These are phyloP conservation scores for Nothoprocta perdicaria DNA, from an alignment of 2,113 vertebrate genomes.

Conservation along the genomic window DNA sequence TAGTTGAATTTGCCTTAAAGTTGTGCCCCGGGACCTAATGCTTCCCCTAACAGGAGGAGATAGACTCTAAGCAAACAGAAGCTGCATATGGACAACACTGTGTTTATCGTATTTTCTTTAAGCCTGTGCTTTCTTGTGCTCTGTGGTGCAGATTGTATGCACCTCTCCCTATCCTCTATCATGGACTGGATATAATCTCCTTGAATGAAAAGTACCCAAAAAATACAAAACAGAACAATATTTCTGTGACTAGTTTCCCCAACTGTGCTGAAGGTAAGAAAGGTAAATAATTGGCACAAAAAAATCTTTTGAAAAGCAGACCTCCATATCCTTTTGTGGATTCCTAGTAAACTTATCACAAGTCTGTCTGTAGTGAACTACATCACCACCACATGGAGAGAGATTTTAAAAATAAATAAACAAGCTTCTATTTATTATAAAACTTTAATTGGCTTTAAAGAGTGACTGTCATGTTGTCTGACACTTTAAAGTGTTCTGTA, in stretches of 20 bases:
- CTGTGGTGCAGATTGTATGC: background rate
- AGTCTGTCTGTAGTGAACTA: background rate
- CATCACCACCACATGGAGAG: constrained; percentile 22
- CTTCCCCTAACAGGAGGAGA: too few species aligned
- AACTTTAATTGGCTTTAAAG: constrained; percentile 75
- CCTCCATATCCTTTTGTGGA: background rate
- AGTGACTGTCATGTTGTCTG: constrained; percentile 64
- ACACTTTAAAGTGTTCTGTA: constrained; percentile 68
- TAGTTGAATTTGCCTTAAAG: too few species aligned
- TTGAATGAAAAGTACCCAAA: constrained; percentile 5
- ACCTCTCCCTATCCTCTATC: background rate
- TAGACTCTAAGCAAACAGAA: too few species aligned
- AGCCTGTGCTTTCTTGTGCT: background rate
- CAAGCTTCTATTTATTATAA: constrained; percentile 64
- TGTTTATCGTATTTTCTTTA: background rate
- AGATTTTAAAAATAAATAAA: background rate
- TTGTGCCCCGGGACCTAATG: too few species aligned
- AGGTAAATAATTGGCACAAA: constrained; percentile 39
- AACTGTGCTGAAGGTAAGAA: background rate
- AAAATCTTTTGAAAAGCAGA: constrained; percentile 28
- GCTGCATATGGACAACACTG: background rate
- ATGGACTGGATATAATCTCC: background rate
- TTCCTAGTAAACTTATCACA: constrained; percentile 21
- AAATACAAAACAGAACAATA: background rate
- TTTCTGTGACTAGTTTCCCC: background rate